A percentile compares a stretch with the other conserved stretches of the same genome.
phyloP scores from a whole-genome alignment of 2,888 invertebrate genomes.

The Anagyrus pseudococci region DNA sequence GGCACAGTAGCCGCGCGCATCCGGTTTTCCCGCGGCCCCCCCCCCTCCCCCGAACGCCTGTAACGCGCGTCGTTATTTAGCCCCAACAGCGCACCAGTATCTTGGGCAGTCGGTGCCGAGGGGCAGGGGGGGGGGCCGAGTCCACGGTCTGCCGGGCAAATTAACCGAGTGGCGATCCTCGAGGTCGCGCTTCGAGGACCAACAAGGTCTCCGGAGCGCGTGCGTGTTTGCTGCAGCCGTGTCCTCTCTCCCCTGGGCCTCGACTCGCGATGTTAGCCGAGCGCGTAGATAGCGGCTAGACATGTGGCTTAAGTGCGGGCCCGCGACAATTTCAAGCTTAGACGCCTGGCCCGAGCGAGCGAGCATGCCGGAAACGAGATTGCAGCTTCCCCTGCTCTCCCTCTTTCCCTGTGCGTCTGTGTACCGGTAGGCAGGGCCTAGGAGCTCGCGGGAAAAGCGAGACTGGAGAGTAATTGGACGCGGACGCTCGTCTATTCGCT shows the following conservation, averaged over 20 bases:
- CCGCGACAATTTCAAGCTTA: slow-evolving; percentile 22
- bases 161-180: slow-evolving; percentile 52
- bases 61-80: not conserved
- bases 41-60: no score
- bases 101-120: not conserved
- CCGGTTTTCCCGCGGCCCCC: slow-evolving; percentile 1
- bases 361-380: slow-evolving; percentile 26
- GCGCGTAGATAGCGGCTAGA: not conserved
- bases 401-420: not conserved
- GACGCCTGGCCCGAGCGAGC: slow-evolving; percentile 1
- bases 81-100: not conserved
- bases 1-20: not conserved
- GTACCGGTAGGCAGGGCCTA: no score
- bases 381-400: slow-evolving; percentile 13
- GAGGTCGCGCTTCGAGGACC: slow-evolving; percentile 55
- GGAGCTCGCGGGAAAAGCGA: no score
- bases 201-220: slow-evolving; percentile 54
- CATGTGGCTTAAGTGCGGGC: slow-evolving; percentile 15
- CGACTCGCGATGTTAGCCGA: not conserved
- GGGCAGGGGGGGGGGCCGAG: not conserved
- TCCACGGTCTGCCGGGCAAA: slow-evolving; percentile 48
- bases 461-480: no score
- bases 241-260: no score
- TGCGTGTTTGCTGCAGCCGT: not conserved
- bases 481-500: no score